Base-by-base conservation (phyloP, 2,113 vertebrate species). In the Calidris pygmaea region DNA sequence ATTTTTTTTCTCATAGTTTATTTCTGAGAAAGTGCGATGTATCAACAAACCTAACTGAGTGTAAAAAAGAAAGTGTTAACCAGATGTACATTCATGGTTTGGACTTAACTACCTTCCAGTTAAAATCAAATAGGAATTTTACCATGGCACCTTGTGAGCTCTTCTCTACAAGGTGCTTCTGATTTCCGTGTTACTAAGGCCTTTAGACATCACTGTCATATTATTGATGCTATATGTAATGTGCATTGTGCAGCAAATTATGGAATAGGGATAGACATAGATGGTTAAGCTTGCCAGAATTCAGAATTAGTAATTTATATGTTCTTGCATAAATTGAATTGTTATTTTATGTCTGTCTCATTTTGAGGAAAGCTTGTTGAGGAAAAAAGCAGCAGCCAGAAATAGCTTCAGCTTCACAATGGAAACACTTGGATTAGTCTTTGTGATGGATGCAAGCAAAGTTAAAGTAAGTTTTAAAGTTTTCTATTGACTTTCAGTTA, bases 401-500 rank as follows among this genome's bases (percentile, higher is more conserved):
- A 95, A 79, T 75, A 87, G 3, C 22, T 94, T 87, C 74, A 79
- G 29, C 53, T 83, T 37, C 1, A 3, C 45, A 91, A 70, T 48
- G 35, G 41, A 93, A 91, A 72, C 37, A 48, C 16, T 52, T 2
- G 0, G 4, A 52, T 85, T 91, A 71, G 29, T 29, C 45, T 89
- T 79, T 3, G 4, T 72, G 56, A 72, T 78, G 35, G 66, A 71
- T 62, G 10, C 24, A 52, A 82, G 27, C n/a, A 4, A 68, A 91
- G 39, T 60, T 85, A 72, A 58, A 95, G 9, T 37, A 89, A 88
- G 14, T 84, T 83, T 90, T 50, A 77, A 90, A 41, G 52, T 84
- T 93, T 77, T 80, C 37, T 77, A 16, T 32, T 78, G 34, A 34
- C 27, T 81, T 89, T 43, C 65, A 68, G 26, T 75, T 74, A 67